phyloP scores from a whole-genome alignment of 2,113 vertebrate genomes.

The Callipepla squamata region DNA sequence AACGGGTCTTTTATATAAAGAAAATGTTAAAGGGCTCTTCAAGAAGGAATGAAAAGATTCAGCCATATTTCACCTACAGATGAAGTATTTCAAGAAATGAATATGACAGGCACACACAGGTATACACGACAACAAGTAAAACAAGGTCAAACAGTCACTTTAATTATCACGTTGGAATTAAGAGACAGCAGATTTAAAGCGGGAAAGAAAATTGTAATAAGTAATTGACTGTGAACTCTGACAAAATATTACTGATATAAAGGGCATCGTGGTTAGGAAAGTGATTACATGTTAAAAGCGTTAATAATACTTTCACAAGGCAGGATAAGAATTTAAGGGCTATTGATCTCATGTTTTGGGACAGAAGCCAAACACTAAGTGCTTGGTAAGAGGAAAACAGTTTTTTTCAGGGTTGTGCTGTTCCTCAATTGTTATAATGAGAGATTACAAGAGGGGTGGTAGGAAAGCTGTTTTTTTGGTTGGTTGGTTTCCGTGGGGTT shows the following conservation, averaged over 20 bases:
- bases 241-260: not conserved
- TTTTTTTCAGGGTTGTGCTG: not conserved
- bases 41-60: constrained; percentile 45
- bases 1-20: not conserved
- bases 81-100: constrained; percentile 16
- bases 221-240: not conserved
- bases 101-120: not conserved
- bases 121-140: constrained; percentile 22
- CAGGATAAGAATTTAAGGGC: not conserved
- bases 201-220: not conserved
- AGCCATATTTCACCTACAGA: not conserved
- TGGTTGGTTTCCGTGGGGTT: not conserved
- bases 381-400: not conserved
- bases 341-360: not conserved
- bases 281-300: not conserved
- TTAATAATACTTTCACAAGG: not conserved
- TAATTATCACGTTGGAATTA: not conserved
- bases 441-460: not conserved
- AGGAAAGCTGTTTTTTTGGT: not conserved
- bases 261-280: not conserved
- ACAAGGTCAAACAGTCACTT: constrained; percentile 12
- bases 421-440: not conserved
- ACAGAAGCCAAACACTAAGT: not conserved
- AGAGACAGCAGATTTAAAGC: not conserved
- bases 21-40: not conserved